Evolutionary conservation across 2,113 vertebrate genomes (phyloP), one percentile per base, ranked within the genome.

Genomic region (Paralichthys olivaceus): DNA sequence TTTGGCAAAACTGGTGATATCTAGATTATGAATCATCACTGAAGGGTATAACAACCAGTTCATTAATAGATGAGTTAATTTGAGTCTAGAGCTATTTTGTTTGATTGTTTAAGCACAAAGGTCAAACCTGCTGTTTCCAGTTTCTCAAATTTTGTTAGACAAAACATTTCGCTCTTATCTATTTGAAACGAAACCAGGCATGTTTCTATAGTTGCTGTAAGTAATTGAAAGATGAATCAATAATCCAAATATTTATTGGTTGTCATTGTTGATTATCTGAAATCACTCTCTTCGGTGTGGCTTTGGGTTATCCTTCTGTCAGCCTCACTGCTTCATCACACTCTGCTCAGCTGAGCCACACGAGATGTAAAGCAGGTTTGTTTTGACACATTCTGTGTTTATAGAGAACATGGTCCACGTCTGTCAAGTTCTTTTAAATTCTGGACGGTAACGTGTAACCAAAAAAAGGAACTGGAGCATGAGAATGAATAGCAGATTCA

Each of bases 291-390:
- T n/a, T n/a, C n/a, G n/a, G n/a, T n/a, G 5, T 0, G 15, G 13
- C 47, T 49, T 9, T 4, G 1, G 43, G 69, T n/a, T 53, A 13
- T 37, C 34, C 19, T 5, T 6, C 6, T 23, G 17, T 53, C 32
- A 60, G 11, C 34, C 56, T 25, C 14, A 1, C 56, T 37, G 45
- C 45, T 64, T 25, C 8, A 37, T 45, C 66, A 66, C 60, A 71
- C 72, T 58, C 17, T 2, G 11, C 56, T 68, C 59, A 77, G 69
- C 73, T 70, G 47, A 77, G 64, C 49, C 32, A 55, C 60, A 47
- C 57, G 34, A 58, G 64, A 45, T 57, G 37, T 20, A 7, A 20
- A 49, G 47, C 47, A 0, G 5, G 45, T 1, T 49, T 9, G 15
- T 49, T 19, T 49, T 49, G 20, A 49, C 19, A 49, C 47, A 49